A percentile compares a stretch with the other conserved stretches of the same genome.
Evolutionary conservation across 2,113 vertebrate species (phyloP).

Genomic region (Myiozetetes cayanensis): DNA sequence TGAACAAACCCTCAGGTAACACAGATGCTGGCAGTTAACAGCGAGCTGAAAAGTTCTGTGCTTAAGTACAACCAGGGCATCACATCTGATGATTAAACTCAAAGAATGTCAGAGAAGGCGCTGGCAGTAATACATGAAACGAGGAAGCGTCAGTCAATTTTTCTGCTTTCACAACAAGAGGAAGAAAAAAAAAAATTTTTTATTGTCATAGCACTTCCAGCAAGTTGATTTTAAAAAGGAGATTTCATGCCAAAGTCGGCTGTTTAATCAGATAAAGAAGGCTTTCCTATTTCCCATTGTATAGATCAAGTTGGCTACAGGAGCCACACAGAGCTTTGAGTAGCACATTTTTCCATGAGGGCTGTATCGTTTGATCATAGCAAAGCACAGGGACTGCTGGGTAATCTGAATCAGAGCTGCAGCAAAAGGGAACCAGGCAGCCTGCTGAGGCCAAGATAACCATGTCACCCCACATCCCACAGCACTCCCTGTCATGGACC

Average conservation of each 20-base stretch:
- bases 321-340: slow-evolving; percentile 64
- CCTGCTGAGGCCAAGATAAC: slow-evolving; percentile 37
- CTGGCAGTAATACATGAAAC: background rate
- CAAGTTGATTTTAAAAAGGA: slow-evolving; percentile 55
- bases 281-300: slow-evolving; percentile 60
- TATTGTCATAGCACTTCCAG: slow-evolving; percentile 56
- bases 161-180: slow-evolving; percentile 36
- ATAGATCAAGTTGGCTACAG: slow-evolving; percentile 55
- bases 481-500: background rate
- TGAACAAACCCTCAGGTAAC: background rate
- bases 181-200: background rate
- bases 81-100: slow-evolving; percentile 21
- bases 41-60: background rate
- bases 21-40: background rate
- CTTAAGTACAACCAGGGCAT: background rate
- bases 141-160: background rate
- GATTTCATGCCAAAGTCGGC: slow-evolving; percentile 55
- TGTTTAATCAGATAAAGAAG: slow-evolving; percentile 62
- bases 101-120: background rate
- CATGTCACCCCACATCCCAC: background rate
- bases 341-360: slow-evolving; percentile 34
- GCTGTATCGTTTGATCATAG: slow-evolving; percentile 60
- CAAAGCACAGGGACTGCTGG: slow-evolving; percentile 43
- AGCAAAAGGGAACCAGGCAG: slow-evolving; percentile 50
- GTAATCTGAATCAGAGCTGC: slow-evolving; percentile 50